A percentile compares a stretch with the other conserved stretches of the same genome.
These are phyloP conservation scores for Junonia oenone DNA, from an alignment of 2,888 invertebrate species.

Conservation along the genomic window DNA sequence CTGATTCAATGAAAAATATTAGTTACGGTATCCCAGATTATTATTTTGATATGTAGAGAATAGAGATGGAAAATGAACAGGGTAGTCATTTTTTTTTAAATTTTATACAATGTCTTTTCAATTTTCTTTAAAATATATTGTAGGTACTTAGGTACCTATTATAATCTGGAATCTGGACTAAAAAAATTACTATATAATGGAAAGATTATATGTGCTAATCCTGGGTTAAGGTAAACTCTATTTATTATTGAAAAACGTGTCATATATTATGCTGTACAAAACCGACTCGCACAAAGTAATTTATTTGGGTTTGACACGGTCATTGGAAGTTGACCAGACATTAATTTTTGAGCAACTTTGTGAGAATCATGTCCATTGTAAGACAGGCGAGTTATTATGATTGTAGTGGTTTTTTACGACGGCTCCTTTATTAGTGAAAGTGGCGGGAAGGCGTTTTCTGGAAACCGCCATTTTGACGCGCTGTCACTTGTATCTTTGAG, in stretches of 20 bases:
- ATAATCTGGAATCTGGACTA: no score
- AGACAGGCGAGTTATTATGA: slow-evolving; percentile 58
- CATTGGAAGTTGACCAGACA: slow-evolving; percentile 8
- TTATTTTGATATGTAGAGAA: not conserved
- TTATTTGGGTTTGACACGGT: not conserved
- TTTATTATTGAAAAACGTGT: no score
- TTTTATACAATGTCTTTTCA: no score
- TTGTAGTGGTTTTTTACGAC: slow-evolving; percentile 74
- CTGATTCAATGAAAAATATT: slow-evolving; percentile 10
- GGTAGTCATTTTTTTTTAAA: not conserved
- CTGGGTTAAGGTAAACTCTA: no score
- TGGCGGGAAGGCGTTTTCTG: slow-evolving; percentile 47
- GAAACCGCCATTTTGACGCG: slow-evolving; percentile 45
- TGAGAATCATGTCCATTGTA: slow-evolving; percentile 40
- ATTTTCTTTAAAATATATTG: no score
- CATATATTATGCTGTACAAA: not conserved
- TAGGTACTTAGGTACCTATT: no score
- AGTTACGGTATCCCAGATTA: not conserved
- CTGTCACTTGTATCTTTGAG: slow-evolving; percentile 60
- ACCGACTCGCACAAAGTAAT: not conserved
- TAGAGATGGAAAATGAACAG: no score
- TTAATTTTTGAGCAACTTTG: slow-evolving; percentile 63
- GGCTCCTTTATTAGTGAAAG: slow-evolving; percentile 66
- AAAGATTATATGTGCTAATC: no score
- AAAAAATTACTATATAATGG: no score